Percentiles rank a stretch among this genome's conserved stretches.
Evolutionary conservation across 2,888 invertebrate species (phyloP).

Genomic region (Geophilus truncorum): DNA sequence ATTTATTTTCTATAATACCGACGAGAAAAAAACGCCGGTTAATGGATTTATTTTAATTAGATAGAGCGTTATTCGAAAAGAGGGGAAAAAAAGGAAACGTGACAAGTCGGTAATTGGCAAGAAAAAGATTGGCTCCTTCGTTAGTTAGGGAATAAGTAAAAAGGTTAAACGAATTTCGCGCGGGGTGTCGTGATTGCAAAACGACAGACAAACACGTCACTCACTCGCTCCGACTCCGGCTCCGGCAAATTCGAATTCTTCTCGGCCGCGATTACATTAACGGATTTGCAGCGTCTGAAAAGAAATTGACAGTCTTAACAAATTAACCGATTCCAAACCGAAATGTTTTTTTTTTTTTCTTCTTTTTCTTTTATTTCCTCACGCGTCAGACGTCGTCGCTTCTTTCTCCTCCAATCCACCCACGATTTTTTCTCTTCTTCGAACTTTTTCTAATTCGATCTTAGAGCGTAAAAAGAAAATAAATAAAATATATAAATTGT

Average conservation of each 20-base stretch:
- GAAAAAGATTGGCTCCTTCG: not conserved
- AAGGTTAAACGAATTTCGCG: not conserved
- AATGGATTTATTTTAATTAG: not conserved
- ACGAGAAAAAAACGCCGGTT: too few relatives aligned
- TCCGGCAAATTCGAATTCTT: not conserved
- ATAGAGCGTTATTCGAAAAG: too few relatives aligned
- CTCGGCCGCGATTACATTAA: not conserved
- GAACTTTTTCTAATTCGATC: not conserved
- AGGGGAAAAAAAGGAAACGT: not conserved
- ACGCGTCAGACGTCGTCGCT: not conserved
- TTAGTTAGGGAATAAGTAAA: not conserved
- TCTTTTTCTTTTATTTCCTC: too few relatives aligned
- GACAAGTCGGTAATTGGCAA: not conserved
- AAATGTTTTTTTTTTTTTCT: not conserved
- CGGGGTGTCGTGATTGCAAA: not conserved
- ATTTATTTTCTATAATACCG: not conserved
- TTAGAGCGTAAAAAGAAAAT: not conserved
- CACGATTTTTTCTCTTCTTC: not conserved
- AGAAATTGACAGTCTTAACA: not conserved
- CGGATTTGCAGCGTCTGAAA: not conserved
- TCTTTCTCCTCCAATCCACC: not conserved
- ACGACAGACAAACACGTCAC: constrained; percentile 1
- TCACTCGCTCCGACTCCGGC: not conserved
- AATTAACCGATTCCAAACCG: not conserved
- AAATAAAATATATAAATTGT: not conserved